A percentile compares a stretch with the other conserved stretches of the same genome.
phyloP scores from a whole-genome alignment of 92 coral and sea anemone genomes.

The Actinostola sp. region DNA sequence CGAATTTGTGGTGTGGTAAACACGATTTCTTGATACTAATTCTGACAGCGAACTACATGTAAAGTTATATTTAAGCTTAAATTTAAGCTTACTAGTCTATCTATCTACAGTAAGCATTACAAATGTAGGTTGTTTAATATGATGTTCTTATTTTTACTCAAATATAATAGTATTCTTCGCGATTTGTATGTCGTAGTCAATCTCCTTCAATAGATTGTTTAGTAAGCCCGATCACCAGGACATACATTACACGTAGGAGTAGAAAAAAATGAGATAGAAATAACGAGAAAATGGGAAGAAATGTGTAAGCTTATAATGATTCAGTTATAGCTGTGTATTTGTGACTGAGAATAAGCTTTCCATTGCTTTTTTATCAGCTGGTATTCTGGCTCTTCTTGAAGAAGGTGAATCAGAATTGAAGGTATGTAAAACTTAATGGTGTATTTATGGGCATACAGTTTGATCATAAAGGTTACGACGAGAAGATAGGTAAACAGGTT shows the following conservation, averaged over 20 bases:
- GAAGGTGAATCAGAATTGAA: constrained; percentile 87
- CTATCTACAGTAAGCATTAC: neutral
- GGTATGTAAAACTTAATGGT: constrained; percentile 29
- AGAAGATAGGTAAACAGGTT: neutral
- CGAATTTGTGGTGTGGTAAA: neutral
- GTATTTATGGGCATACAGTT: no score
- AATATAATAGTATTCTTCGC: neutral
- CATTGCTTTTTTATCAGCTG: constrained; percentile 56
- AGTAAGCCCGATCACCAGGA: neutral
- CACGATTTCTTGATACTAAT: neutral
- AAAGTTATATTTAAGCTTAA: neutral
- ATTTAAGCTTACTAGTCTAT: neutral
- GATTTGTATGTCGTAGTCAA: neutral
- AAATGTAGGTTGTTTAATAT: neutral
- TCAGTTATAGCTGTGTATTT: neutral
- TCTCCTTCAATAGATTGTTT: neutral
- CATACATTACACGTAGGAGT: no score
- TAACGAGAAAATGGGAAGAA: no score
- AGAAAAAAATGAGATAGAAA: no score
- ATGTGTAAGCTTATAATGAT: neutral
- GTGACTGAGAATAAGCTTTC: no score
- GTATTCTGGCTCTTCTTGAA: constrained; percentile 86
- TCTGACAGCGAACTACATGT: neutral
- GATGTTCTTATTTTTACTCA: no score
- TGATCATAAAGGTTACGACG: neutral